A percentile compares a stretch with the other conserved stretches of the same genome.
These are phyloP conservation scores for Formica selysi DNA, from an alignment of 1,140 invertebrate genomes.

Conservation along the genomic window DNA sequence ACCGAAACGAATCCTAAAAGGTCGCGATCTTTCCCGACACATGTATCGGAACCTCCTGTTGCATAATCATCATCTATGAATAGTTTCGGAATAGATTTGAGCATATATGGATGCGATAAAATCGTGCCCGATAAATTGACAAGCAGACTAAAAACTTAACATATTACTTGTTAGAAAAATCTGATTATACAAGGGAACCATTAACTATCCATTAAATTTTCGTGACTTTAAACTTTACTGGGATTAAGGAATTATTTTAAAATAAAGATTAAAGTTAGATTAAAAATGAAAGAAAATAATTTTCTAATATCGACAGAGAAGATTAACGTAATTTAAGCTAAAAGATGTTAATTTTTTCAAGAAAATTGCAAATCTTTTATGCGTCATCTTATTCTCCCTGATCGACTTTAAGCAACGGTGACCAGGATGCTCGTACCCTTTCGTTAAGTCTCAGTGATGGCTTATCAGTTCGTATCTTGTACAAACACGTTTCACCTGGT, in stretches of 20 bases:
- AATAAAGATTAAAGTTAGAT: not conserved
- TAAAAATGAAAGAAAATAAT: not conserved
- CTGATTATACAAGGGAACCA: too few species aligned
- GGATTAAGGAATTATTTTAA: too few species aligned
- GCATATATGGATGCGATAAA: constrained; percentile 46
- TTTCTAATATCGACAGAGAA: not conserved
- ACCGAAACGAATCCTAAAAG: constrained; percentile 38
- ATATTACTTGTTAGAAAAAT: not conserved
- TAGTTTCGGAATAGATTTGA: constrained; percentile 39
- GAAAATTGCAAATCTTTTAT: not conserved
- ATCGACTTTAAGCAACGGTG: constrained; percentile 54
- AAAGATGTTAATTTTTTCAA: not conserved
- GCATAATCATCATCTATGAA: constrained; percentile 32
- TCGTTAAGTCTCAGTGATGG: constrained; percentile 57
- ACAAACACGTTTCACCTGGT: constrained; percentile 77
- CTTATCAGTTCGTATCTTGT: constrained; percentile 76
- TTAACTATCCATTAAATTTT: not conserved
- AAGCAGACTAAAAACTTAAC: constrained; percentile 18
- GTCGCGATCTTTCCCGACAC: not conserved
- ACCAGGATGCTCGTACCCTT: constrained; percentile 48
- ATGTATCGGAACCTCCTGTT: constrained; percentile 25
- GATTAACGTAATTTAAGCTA: not conserved
- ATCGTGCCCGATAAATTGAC: constrained; percentile 51
- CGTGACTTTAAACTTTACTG: not conserved
- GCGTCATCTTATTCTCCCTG: not conserved